Base-by-base conservation (phyloP, 92 coral and sea anemone species). In the Porites lobata region DNA sequence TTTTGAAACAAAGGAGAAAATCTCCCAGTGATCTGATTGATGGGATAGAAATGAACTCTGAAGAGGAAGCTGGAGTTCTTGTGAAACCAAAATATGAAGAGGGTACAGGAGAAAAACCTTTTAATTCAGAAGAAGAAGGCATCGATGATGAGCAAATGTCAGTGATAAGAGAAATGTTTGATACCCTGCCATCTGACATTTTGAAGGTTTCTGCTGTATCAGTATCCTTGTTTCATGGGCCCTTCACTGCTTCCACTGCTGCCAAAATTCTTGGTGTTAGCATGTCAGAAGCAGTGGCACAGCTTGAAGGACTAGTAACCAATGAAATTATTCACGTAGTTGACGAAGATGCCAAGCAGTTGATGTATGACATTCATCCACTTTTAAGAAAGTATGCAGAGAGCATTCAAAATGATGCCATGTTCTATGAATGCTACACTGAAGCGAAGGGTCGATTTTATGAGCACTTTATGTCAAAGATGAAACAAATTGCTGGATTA, bases 361-460 rank as follows among this genome's bases (percentile, higher is more conserved):
- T 65, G 32, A 72, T 50, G 69, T 94, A 92, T 65, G 94, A 94
- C 65, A 92, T 90, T 83, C 95, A 92, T 76, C 92, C 94, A 17
- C 78, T 91, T 14, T 75, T 92, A 54, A 82, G 68, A 50, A 91
- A 87, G 50, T 94, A 86, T 87, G 89, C 93, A 3, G 85, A 70
- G 0, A 85, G 87, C 47, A 75, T 92, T n/a, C 69, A 84, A 54
- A 63, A 52, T 22, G 72, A 43, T 50, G 77, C 78, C n/a, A 24
- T 4, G 32, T 84, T 85, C 73, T 9, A 52, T 3, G 22, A 81
- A 19, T 71, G 67, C 3, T 89, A 86, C 83, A 63, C 21, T 0
- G 69, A 89, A 56, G 98, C 92, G 12, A 91, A 87, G 47, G 86
- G 64, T 24, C 89, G 81, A 20, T 94, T 92, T 76, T 89, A 79